Percentiles rank a stretch among this genome's conserved stretches.
Evolutionary conservation across 2,888 invertebrate species (phyloP).

Genomic region (Allygus modestus): DNA sequence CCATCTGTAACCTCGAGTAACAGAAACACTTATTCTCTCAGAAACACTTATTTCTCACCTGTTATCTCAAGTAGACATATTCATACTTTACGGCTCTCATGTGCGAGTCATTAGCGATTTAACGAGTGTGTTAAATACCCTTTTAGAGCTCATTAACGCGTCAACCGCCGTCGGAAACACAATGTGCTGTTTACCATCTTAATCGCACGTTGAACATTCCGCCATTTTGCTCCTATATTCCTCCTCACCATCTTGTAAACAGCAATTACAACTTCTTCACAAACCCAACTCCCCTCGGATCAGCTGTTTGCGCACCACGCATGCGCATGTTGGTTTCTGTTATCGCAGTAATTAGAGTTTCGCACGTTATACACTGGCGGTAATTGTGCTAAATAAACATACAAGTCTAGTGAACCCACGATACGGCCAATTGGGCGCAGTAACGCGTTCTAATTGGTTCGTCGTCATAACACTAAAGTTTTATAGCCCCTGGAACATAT

Average conservation of each 20-base stretch:
- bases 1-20: too few relatives aligned
- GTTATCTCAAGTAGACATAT: too few relatives aligned
- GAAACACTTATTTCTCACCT: too few relatives aligned
- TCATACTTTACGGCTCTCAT: neutral
- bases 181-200: conserved; percentile 30
- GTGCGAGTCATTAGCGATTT: neutral
- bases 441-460: conserved; percentile 37
- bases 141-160: neutral
- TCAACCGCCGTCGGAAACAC: conserved; percentile 4
- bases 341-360: conserved; percentile 17
- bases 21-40: too few relatives aligned
- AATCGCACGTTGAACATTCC: neutral
- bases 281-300: too few relatives aligned
- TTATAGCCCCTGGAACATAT: conserved; percentile 48
- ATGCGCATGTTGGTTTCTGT: neutral
- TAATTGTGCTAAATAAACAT: conserved; percentile 47
- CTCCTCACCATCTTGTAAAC: conserved; percentile 37
- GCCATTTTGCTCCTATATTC: neutral
- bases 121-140: conserved; percentile 17
- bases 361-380: conserved; percentile 16
- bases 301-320: neutral
- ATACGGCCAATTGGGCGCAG: neutral
- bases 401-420: conserved; percentile 33
- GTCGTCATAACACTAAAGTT: conserved; percentile 47
- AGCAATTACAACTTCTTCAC: conserved; percentile 15